Conservation (phyloP, 2,888 invertebrate species). For the Andrena fulva region DNA sequence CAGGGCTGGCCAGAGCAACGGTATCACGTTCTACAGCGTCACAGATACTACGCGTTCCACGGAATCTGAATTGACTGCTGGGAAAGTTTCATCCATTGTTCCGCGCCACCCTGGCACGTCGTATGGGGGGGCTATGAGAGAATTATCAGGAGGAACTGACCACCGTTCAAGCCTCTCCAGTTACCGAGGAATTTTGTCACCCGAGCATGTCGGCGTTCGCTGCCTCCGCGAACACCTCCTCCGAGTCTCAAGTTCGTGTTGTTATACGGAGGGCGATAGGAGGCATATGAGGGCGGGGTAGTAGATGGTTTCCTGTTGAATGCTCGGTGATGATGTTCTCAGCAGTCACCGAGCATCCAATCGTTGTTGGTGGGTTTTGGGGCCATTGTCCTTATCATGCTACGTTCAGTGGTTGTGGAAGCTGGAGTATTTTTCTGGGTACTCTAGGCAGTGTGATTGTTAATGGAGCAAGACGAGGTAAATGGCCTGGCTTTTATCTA, state of each 20-base stretch:
- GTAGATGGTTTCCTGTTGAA: not conserved
- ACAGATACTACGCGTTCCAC: not conserved
- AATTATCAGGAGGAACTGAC: not conserved
- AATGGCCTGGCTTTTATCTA: not conserved
- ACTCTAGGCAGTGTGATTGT: not conserved
- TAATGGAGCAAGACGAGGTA: not conserved
- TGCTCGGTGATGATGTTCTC: not conserved
- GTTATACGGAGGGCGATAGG: not conserved
- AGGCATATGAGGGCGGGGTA: not conserved
- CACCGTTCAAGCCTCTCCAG: constrained; percentile 2
- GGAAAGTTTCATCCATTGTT: not conserved
- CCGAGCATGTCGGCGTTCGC: constrained; percentile 11
- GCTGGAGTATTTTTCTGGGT: no score
- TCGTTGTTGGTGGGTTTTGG: no score
- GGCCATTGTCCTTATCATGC: no score
- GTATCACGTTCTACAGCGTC: not conserved
- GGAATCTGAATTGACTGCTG: not conserved
- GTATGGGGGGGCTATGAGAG: not conserved
- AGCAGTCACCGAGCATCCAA: not conserved
- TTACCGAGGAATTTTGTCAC: constrained; percentile 49
- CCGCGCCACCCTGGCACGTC: not conserved
- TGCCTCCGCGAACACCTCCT: not conserved
- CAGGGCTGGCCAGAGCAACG: not conserved
- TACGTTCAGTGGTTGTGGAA: no score
- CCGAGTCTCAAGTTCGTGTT: no score